Evolutionary conservation across 2,888 invertebrate species (phyloP), one percentile per base, ranked within the genome.

Genomic region (Polydrusus cervinus): DNA sequence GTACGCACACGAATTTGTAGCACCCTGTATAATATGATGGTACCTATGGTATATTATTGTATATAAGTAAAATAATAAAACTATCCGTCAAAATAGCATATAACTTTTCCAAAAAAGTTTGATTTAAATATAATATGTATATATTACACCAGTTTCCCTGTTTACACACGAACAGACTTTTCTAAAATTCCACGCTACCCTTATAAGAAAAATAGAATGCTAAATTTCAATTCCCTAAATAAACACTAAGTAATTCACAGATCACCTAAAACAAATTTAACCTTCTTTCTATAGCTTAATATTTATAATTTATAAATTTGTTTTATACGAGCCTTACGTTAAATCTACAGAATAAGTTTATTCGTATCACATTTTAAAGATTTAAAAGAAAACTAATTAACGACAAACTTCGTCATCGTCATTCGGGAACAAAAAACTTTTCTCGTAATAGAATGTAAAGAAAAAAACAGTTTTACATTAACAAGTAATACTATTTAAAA

Each of bases 351-450:
- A 53, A 53, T 53, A 53, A 53, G 9, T 57, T 57, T n/a, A 16
- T 57, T 38, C 10, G 38, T 57, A 57, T 57, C 57, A 57, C 57
- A 57, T 57, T 57, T 57, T 57, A 38, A 57, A 38, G 53, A 53
- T 53, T 53, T 25, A 25, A 53, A 51, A 53, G 25, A 25, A 51
- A 51, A 20, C 51, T 20, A 51, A 18, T 11, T 53, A 30, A 30
- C n/a, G 11, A 20, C 8, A 53, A 51, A 1, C 18, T 20, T 20
- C n/a, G n/a, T n/a, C n/a, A 20, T 13, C 18, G 51, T 51, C 11
- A 51, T 25, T 13, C 11, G 47, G n/a, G 47, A 20, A 10, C 18
- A 51, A 51, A 49, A 18, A 49, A 49, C 49, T 9, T n/a, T 3
- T n/a, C 13, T 16, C 16, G 14, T 14, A 5, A 47, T n/a, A 47